phyloP scores from a whole-genome alignment of 1,140 invertebrate genomes.

The Euwallacea fornicatus region DNA sequence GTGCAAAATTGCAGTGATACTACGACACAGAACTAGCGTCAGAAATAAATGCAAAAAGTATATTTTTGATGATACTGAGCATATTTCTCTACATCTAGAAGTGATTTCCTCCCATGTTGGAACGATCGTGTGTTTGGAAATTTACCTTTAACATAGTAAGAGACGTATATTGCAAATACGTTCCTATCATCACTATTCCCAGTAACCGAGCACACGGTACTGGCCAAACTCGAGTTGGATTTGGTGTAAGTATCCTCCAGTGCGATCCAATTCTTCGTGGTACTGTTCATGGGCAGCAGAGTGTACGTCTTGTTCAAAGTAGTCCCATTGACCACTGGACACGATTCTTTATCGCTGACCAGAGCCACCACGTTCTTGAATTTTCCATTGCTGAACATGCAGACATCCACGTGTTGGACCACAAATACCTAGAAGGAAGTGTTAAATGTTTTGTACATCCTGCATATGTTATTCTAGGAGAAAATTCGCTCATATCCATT shows the following conservation, averaged over 20 bases:
- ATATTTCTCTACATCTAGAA: too few species aligned
- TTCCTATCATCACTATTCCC: slow-evolving; percentile 71
- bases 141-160: slow-evolving; percentile 77
- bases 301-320: slow-evolving; percentile 65
- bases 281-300: slow-evolving; percentile 70
- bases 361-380: slow-evolving; percentile 97
- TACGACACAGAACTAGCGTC: too few species aligned
- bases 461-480: too few species aligned
- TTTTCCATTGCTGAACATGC: slow-evolving; percentile 98
- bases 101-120: too few species aligned
- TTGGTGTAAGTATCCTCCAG: slow-evolving; percentile 75
- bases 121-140: too few species aligned
- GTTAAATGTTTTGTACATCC: background rate
- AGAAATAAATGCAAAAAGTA: too few species aligned
- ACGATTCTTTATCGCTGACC: slow-evolving; percentile 70
- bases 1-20: too few species aligned
- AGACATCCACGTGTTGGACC: slow-evolving; percentile 97
- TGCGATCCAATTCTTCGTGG: slow-evolving; percentile 82
- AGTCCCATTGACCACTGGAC: slow-evolving; percentile 66
- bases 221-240: slow-evolving; percentile 67
- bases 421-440: slow-evolving; percentile 69
- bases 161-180: slow-evolving; percentile 87
- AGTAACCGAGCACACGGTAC: slow-evolving; percentile 64
- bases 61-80: too few species aligned
- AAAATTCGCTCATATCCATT: too few species aligned